Conservation (phyloP, 2,113 vertebrate genomes). For the Cyanoliseus patagonus region DNA sequence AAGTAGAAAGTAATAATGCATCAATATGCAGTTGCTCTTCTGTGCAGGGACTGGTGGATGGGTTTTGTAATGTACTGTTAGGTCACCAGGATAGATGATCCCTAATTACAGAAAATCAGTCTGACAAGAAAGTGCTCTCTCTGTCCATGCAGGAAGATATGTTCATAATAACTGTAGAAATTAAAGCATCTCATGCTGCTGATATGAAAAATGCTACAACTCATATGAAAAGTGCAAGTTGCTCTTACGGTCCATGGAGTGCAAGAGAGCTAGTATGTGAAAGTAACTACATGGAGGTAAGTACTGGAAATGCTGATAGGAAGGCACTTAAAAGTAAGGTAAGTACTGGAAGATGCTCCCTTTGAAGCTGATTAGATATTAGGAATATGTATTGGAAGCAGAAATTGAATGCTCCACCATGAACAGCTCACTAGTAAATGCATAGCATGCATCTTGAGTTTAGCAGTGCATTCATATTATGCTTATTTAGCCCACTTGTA, state of each 20-base stretch:
- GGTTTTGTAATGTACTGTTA: background rate
- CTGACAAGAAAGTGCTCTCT: background rate
- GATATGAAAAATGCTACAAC: background rate
- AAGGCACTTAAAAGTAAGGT: background rate
- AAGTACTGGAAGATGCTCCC: background rate
- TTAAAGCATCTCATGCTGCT: background rate
- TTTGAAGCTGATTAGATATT: background rate
- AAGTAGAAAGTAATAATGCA: background rate
- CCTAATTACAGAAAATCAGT: background rate
- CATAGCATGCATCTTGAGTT: background rate
- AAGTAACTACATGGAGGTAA: conserved; percentile 69
- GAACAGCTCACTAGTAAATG: background rate
- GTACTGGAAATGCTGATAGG: background rate
- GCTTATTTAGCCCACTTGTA: background rate
- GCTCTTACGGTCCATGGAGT: background rate
- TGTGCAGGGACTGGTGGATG: background rate
- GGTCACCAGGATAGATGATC: background rate
- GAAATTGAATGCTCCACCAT: background rate
- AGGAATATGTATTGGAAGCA: background rate
- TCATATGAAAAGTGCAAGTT: conserved; percentile 30
- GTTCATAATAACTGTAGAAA: conserved; percentile 23
- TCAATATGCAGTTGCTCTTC: background rate
- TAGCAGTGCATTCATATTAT: background rate
- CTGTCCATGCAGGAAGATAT: conserved; percentile 22
- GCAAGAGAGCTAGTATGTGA: conserved; percentile 55